phyloP scores from a whole-genome alignment of 2,888 invertebrate species.

The Uloborus plumipes region DNA sequence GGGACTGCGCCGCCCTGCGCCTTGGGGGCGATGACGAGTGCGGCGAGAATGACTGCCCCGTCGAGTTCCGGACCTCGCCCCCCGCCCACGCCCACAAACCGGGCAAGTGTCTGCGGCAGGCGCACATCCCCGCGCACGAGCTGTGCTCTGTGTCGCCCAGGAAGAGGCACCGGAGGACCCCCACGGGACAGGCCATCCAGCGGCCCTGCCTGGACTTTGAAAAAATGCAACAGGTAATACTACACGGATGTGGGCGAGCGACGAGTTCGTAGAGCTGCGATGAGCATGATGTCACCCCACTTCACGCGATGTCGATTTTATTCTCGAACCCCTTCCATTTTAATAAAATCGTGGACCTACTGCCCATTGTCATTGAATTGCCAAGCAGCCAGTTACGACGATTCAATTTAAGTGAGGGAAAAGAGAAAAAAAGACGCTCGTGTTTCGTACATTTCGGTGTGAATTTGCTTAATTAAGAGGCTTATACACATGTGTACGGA shows the following conservation, averaged over 20 bases:
- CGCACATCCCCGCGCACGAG: slow-evolving; percentile 68
- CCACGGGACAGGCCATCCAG: slow-evolving; percentile 74
- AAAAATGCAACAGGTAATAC: slow-evolving; percentile 92
- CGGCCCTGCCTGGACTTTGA: slow-evolving; percentile 95
- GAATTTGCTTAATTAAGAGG: too few species aligned
- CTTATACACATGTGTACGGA: too few species aligned
- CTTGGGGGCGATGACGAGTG: slow-evolving; percentile 75
- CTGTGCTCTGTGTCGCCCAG: slow-evolving; percentile 74
- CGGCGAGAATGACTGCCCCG: slow-evolving; percentile 77
- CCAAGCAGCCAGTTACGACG: too few species aligned
- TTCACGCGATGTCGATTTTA: too few species aligned
- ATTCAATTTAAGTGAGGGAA: too few species aligned
- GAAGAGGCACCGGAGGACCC: slow-evolving; percentile 76
- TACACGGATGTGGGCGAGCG: background rate
- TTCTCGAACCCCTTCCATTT: too few species aligned
- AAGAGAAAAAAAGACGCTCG: too few species aligned
- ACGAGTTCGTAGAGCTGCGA: too few species aligned
- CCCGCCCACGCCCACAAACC: slow-evolving; percentile 91
- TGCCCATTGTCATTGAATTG: too few species aligned
- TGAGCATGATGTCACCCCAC: too few species aligned
- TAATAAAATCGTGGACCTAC: too few species aligned
- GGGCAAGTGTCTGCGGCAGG: slow-evolving; percentile 71
- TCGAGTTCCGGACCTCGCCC: slow-evolving; percentile 91
- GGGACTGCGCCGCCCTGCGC: slow-evolving; percentile 76
- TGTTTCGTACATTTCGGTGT: too few species aligned